A percentile compares a stretch with the other conserved stretches of the same genome.
phyloP scores from a whole-genome alignment of 2,888 invertebrate species.

The Mamestra brassicae region DNA sequence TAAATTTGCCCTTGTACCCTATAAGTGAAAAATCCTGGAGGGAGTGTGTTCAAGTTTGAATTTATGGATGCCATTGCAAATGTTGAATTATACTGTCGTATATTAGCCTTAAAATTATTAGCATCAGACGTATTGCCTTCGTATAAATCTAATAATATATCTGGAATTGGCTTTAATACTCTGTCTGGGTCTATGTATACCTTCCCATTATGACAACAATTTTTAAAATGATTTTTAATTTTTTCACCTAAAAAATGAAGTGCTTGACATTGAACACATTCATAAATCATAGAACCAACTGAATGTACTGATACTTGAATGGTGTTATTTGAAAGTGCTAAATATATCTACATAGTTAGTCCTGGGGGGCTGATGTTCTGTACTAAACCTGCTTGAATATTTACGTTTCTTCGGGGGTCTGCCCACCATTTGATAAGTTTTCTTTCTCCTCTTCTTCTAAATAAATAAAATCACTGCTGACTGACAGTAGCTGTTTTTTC shows the following conservation, averaged over 20 bases:
- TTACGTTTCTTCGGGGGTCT: no score
- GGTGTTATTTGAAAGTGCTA: background rate
- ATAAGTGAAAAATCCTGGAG: constrained; percentile 35
- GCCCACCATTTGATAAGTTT: no score
- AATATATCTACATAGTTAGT: no score
- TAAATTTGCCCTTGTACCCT: no score
- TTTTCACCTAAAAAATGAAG: constrained; percentile 8
- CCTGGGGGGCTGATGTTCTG: no score
- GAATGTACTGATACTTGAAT: constrained; percentile 34
- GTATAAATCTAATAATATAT: background rate
- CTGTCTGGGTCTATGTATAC: constrained; percentile 7
- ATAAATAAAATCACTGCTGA: no score
- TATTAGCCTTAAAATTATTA: constrained; percentile 46
- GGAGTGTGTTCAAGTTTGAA: constrained; percentile 44
- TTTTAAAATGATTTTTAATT: constrained; percentile 7
- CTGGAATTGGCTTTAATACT: constrained; percentile 11
- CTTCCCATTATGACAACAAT: constrained; percentile 11
- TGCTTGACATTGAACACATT: no score
- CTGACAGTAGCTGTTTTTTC: no score
- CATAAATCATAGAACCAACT: no score
- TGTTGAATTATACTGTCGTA: constrained; percentile 4
- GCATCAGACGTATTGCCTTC: constrained; percentile 20
- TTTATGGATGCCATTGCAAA: constrained; percentile 21
- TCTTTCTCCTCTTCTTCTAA: no score
- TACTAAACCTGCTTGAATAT: no score